Evolutionary conservation across 2,797 vertebrate genomes (phyloP).

Genomic region (Betta splendens): DNA sequence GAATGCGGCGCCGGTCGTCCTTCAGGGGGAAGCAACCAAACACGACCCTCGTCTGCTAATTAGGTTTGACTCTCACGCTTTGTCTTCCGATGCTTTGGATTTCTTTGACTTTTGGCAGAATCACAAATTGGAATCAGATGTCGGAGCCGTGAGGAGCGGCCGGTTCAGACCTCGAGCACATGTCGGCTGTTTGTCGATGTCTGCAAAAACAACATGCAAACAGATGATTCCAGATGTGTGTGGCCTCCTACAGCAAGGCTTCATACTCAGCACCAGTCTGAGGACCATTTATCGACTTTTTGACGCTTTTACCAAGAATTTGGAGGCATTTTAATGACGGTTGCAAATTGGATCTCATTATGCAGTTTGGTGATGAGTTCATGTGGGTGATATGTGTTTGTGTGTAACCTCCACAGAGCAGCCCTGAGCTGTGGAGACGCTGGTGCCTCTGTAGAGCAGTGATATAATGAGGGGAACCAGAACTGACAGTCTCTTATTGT

Average conservation of each 20-base stretch:
- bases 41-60: conserved; percentile 67
- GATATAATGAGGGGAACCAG: conserved; percentile 32
- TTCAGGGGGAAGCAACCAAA: conserved; percentile 54
- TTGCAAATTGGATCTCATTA: no score
- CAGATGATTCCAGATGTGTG: no score
- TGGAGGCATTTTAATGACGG: no score
- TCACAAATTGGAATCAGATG: conserved; percentile 35
- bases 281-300: no score
- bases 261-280: no score
- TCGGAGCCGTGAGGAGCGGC: conserved; percentile 9
- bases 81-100: conserved; percentile 20
- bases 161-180: no score
- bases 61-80: conserved; percentile 45
- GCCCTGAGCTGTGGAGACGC: no score
- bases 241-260: no score
- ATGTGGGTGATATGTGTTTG: no score
- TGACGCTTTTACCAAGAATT: no score
- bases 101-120: conserved; percentile 23
- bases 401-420: no score
- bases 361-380: no score
- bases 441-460: conserved; percentile 48
- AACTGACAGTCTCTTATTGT: conserved; percentile 25
- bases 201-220: background rate
- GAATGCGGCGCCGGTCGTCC: conserved; percentile 42
- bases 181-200: conserved; percentile 32